Evolutionary conservation across 1,140 invertebrate species (phyloP), one percentile per base, ranked within the genome.

Genomic region (Cardiocondyla obscurior): DNA sequence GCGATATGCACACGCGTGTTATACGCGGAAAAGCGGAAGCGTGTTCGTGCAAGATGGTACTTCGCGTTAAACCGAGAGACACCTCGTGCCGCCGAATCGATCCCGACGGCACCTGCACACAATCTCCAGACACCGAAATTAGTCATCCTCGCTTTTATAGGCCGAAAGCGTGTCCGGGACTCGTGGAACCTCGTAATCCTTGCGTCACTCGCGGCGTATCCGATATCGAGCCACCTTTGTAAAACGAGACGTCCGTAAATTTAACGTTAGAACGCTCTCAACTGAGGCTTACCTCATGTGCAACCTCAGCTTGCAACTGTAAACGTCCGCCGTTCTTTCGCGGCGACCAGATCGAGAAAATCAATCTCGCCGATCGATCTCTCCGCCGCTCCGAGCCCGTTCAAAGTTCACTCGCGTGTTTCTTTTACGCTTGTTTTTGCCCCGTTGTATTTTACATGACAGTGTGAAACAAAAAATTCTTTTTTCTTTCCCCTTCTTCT

Each of bases 61-160:
- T 79, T 79, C 74, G 62, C 74, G 74, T 67, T 79, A 79, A 79
- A 67, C 74, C 62, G 62, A 67, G 62, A 67, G 49, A 79, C 74
- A 79, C 33, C 62, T 64, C 74, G 57, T 49, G n/a, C n/a, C 74
- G 74, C 30, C 7, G 62, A 57, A 79, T 79, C 74, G 74, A 79
- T 79, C 33, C 74, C 42, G 62, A 79, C 74, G 67, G 51, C 46
- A 79, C 62, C 62, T 79, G 74, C 74, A 53, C 62, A 79, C 62
- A 53, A 79, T 79, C 62, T 79, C 74, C 55, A 77, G 74, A 79
- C 62, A 79, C 62, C 46, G 46, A 69, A 64, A 79, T 79, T 79
- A 79, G 74, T 79, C 74, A 79, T 79, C 74, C 62, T n/a, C 62
- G 74, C 74, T 79, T 79, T 79, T 79, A 79, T 53, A 67, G 62